Conservation (phyloP, 1,140 invertebrate species). For the Cydia strobilella region DNA sequence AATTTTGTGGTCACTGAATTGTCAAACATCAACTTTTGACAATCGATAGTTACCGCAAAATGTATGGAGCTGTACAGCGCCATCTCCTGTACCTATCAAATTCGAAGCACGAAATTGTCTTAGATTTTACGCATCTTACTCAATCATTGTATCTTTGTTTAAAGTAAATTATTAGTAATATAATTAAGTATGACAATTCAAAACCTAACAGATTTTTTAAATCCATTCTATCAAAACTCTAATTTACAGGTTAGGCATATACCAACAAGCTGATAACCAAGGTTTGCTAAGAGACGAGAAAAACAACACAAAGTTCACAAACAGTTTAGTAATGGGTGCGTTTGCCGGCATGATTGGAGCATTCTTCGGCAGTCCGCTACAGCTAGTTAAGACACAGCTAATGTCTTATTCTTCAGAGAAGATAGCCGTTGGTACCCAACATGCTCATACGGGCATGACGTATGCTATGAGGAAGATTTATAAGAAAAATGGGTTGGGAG, state of each 20-base stretch:
- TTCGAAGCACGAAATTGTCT: no score
- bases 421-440: slow-evolving; percentile 95
- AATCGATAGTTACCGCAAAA: no score
- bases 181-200: no score
- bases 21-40: no score
- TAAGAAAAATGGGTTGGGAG: slow-evolving; percentile 84
- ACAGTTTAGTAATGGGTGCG: slow-evolving; percentile 71
- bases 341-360: slow-evolving; percentile 72
- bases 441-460: slow-evolving; percentile 86
- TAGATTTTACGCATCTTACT: no score
- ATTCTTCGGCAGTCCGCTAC: slow-evolving; percentile 85
- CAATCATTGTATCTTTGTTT: no score
- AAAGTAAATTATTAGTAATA: no score
- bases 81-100: no score
- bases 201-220: no score
- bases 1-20: no score
- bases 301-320: slow-evolving; percentile 67
- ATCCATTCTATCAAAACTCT: neutral
- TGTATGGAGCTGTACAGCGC: no score
- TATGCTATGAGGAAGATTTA: slow-evolving; percentile 87
- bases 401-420: slow-evolving; percentile 88
- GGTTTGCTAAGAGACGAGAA: slow-evolving; percentile 71
- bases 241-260: slow-evolving; percentile 76
- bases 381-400: slow-evolving; percentile 94
- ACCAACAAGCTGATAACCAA: slow-evolving; percentile 76